A percentile compares a stretch with the other conserved stretches of the same genome.
Evolutionary conservation across 1,140 invertebrate species (phyloP).

Genomic region (Caenorhabditis latens): DNA sequence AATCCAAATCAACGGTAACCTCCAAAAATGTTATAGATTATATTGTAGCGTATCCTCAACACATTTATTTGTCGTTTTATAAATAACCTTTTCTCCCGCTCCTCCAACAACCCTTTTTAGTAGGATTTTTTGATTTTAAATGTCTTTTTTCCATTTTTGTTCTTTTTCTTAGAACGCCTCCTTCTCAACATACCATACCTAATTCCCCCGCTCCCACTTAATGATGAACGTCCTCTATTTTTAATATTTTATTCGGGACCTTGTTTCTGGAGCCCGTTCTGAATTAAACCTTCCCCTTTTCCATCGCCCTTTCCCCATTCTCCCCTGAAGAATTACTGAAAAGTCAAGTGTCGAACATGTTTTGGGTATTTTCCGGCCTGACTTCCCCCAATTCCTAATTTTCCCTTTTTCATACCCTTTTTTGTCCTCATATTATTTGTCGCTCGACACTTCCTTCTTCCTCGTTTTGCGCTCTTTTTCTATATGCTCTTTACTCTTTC

Average conservation of each 20-base stretch:
- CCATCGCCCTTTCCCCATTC: neutral
- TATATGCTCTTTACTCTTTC: neutral
- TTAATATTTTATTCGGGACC: neutral
- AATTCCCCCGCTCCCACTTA: neutral
- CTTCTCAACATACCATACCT: conserved; percentile 30
- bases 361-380: conserved; percentile 14
- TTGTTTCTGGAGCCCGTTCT: neutral
- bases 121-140: conserved; percentile 21
- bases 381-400: neutral
- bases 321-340: neutral
- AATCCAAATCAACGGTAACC: too few species aligned
- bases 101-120: neutral
- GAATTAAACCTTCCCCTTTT: neutral
- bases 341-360: neutral
- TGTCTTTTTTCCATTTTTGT: neutral
- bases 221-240: neutral
- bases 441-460: neutral
- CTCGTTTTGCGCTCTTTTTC: neutral
- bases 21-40: neutral
- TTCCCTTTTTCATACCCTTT: neutral
- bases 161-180: neutral
- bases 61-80: conserved; percentile 17
- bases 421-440: neutral
- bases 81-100: neutral
- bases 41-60: neutral